These are phyloP conservation scores for Aepyceros melampus DNA, from an alignment of 2,113 vertebrate species.

Conservation along the genomic window DNA sequence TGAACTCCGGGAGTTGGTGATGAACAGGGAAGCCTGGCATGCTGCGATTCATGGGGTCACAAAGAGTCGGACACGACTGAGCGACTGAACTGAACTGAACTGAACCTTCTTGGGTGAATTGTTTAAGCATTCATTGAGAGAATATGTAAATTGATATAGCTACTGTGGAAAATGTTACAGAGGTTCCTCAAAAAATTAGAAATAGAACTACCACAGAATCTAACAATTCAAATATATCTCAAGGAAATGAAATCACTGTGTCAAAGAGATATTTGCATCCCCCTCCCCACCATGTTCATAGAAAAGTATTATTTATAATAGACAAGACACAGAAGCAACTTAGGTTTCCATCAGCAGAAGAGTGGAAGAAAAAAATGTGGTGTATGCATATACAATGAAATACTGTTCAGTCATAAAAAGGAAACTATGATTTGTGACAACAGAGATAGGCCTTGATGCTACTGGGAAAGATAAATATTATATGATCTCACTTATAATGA, in stretches of 20 bases:
- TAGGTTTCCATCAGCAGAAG: not conserved
- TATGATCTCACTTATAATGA: not conserved
- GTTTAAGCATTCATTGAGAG: not conserved
- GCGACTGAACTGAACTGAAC: too few species aligned
- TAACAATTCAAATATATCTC: not conserved
- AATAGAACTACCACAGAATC: not conserved
- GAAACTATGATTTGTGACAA: not conserved
- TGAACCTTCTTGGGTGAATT: not conserved
- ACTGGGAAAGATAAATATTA: not conserved
- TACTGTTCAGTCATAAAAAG: not conserved
- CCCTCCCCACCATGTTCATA: not conserved
- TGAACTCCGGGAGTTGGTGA: too few species aligned
- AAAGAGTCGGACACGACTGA: too few species aligned
- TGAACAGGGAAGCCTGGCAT: too few species aligned
- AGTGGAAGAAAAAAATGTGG: not conserved
- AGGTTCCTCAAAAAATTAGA: not conserved
- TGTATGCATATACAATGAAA: not conserved
- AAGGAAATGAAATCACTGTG: not conserved
- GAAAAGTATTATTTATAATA: not conserved
- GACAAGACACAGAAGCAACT: not conserved
- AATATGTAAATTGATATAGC: not conserved
- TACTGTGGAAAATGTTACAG: not conserved
- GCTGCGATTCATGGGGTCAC: too few species aligned
- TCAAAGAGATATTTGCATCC: not conserved
- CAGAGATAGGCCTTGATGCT: not conserved